Percentiles rank a stretch among this genome's conserved stretches.
These are phyloP conservation scores for Lethenteron camtschaticum DNA, from an alignment of 2,113 vertebrate genomes.

Conservation along the genomic window DNA sequence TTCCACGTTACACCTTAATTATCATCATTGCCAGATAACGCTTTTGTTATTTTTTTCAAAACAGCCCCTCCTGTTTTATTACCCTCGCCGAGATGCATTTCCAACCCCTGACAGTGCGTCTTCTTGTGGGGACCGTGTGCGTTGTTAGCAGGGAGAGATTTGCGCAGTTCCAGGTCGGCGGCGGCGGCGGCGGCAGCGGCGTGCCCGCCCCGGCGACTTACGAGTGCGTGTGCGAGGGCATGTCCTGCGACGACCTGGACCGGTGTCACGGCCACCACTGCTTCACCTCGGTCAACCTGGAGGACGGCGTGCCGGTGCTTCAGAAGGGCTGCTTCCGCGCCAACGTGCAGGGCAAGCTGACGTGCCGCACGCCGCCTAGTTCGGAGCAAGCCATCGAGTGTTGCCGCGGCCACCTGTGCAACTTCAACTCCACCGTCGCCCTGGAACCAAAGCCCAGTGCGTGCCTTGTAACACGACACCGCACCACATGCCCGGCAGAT, in stretches of 20 bases:
- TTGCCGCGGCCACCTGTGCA: conserved; percentile 77
- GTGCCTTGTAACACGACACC: neutral
- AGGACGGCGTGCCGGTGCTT: conserved; percentile 37
- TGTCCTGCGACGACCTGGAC: conserved; percentile 45
- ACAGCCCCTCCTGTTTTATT: too few relatives aligned
- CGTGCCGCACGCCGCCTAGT: conserved; percentile 76
- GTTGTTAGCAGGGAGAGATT: too few relatives aligned
- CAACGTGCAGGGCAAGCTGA: conserved; percentile 77
- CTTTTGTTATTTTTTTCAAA: too few relatives aligned
- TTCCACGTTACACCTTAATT: too few relatives aligned
- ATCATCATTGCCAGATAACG: too few relatives aligned
- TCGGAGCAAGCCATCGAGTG: conserved; percentile 78
- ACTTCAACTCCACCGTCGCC: conserved; percentile 49
- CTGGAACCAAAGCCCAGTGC: neutral
- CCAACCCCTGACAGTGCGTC: too few relatives aligned
- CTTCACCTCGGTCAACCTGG: conserved; percentile 63
- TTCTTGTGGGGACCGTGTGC: too few relatives aligned
- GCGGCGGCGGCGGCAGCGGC: too few relatives aligned
- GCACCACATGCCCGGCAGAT: neutral
- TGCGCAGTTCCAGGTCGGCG: too few relatives aligned
- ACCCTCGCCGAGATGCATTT: too few relatives aligned
- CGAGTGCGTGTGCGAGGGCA: conserved; percentile 75
- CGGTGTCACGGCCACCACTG: conserved; percentile 75
- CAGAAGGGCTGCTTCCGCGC: conserved; percentile 93
- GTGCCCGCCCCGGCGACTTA: conserved; percentile 19